Percentiles rank a stretch among this genome's conserved stretches.
Evolutionary conservation across 2,113 vertebrate genomes (phyloP).

Genomic region (Tinamus guttatus): DNA sequence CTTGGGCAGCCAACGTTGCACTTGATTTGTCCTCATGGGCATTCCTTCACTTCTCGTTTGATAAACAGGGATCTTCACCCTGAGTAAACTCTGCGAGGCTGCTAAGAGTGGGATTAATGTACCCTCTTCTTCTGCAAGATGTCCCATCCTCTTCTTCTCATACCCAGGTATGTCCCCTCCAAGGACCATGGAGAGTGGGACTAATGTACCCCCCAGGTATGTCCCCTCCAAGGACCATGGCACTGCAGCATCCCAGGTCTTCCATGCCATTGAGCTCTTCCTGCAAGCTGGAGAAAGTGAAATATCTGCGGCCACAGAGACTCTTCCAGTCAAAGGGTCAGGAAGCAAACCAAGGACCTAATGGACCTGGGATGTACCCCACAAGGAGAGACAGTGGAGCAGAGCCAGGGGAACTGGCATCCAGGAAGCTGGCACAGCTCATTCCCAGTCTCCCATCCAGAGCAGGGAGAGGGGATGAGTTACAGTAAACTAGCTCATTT

Average conservation of each 20-base stretch:
- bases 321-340: background rate
- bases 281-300: background rate
- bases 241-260: fast-evolving
- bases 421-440: fast-evolving
- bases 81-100: background rate
- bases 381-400: fast-evolving
- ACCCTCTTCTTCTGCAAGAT: too few relatives aligned
- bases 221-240: background rate
- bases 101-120: background rate
- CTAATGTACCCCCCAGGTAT: too few relatives aligned
- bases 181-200: fast-evolving
- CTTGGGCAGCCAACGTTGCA: fast-evolving
- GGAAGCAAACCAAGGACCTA: fast-evolving
- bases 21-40: fast-evolving
- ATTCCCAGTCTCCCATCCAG: background rate
- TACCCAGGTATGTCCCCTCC: fast-evolving
- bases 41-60: background rate
- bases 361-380: background rate
- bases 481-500: background rate
- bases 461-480: background rate
- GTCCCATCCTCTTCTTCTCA: background rate
- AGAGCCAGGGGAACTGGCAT: background rate
- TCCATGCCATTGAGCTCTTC: fast-evolving
- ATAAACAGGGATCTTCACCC: background rate
- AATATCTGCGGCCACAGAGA: background rate